phyloP scores from a whole-genome alignment of 2,888 invertebrate genomes.

The Carcina quercana region DNA sequence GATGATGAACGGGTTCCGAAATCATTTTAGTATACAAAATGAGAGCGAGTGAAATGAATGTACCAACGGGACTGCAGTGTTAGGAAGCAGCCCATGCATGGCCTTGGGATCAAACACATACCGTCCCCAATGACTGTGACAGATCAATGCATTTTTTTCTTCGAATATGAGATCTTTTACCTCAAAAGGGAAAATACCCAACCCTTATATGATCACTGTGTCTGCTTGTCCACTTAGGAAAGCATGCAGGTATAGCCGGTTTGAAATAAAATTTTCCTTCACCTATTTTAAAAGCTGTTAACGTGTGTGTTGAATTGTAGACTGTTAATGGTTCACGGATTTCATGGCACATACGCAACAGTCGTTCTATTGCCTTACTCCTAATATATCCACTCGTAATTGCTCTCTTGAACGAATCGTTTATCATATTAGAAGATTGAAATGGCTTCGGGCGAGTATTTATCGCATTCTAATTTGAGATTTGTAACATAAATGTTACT shows the following conservation, averaged over 20 bases:
- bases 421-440: slow-evolving; percentile 57
- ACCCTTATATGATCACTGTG: background rate
- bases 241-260: background rate
- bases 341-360: slow-evolving; percentile 39
- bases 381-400: slow-evolving; percentile 42
- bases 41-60: slow-evolving; percentile 36
- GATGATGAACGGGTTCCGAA: too few relatives aligned
- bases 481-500: slow-evolving; percentile 29
- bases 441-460: slow-evolving; percentile 38
- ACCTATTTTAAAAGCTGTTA: slow-evolving; percentile 7
- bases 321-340: slow-evolving; percentile 49
- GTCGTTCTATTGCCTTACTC: slow-evolving; percentile 33
- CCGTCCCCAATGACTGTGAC: slow-evolving; percentile 27
- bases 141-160: slow-evolving; percentile 29
- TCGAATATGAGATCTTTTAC: background rate
- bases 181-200: background rate
- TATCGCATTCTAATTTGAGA: slow-evolving; percentile 37
- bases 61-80: slow-evolving; percentile 38
- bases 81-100: slow-evolving; percentile 37
- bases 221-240: background rate
- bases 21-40: slow-evolving; percentile 25
- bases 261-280: background rate
- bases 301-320: slow-evolving; percentile 32
- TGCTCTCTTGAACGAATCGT: slow-evolving; percentile 60
- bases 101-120: slow-evolving; percentile 50